Conservation (phyloP, 2,113 vertebrate species). For the Bubalus kerabau region DNA sequence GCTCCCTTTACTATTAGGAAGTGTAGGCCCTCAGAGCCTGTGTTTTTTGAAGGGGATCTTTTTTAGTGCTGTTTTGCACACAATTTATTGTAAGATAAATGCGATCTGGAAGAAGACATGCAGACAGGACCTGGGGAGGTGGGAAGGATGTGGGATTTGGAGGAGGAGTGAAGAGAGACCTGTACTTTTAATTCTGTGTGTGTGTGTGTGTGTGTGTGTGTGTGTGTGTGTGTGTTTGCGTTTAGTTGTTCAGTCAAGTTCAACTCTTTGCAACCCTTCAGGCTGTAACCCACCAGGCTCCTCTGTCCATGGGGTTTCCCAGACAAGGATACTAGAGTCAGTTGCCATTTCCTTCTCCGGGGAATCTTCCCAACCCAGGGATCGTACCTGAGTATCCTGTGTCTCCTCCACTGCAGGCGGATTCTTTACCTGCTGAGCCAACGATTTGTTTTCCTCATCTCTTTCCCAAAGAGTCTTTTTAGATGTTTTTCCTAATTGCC, state of each 20-base stretch:
- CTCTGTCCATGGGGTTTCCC: neutral
- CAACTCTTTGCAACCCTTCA: neutral
- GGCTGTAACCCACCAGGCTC: neutral
- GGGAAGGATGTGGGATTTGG: neutral
- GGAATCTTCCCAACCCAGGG: neutral
- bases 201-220: neutral
- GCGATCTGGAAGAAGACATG: neutral
- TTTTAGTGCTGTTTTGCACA: neutral
- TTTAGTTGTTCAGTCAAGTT: neutral
- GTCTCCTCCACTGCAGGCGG: neutral
- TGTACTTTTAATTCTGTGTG: neutral
- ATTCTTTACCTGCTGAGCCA: neutral
- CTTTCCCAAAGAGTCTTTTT: neutral
- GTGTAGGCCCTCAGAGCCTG: neutral
- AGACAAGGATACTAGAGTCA: neutral
- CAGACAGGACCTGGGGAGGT: neutral
- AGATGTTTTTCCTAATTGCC: neutral
- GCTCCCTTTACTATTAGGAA: neutral
- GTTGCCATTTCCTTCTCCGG: neutral
- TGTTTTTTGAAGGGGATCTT: neutral
- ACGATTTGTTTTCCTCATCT: neutral
- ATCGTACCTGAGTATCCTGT: neutral
- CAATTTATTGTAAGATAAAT: neutral
- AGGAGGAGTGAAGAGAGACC: neutral
- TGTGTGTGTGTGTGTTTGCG: neutral